Conservation (phyloP, 2,113 vertebrate species). For the Prionailurus viverrinus region DNA sequence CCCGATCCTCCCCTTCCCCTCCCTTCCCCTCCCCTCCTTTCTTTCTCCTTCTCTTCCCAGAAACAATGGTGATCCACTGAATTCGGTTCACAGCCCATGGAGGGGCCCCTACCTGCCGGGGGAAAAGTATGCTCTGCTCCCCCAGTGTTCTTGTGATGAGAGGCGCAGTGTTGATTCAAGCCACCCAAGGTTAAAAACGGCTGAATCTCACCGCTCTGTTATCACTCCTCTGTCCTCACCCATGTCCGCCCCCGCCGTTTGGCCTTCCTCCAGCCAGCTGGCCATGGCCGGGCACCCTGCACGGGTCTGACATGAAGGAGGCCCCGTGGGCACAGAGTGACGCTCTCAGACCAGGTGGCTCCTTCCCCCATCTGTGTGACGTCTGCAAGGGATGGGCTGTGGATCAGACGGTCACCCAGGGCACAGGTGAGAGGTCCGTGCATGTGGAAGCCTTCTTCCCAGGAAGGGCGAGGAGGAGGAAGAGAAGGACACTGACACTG, state of each 20-base stretch:
- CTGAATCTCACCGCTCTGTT: accelerated
- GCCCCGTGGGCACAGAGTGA: neutral
- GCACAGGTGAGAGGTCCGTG: neutral
- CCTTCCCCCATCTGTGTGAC: accelerated
- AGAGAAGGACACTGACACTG: neutral
- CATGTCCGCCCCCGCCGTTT: accelerated
- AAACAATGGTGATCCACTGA: neutral
- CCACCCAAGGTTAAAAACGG: neutral
- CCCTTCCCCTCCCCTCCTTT: neutral
- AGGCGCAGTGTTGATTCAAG: too few species aligned
- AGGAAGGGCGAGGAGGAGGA: neutral
- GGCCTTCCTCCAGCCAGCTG: neutral
- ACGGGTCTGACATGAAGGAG: too few species aligned
- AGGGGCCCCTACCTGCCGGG: neutral
- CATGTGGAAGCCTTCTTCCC: neutral
- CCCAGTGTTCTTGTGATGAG: too few species aligned
- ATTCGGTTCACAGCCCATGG: accelerated
- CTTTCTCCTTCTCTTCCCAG: neutral
- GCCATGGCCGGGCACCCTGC: neutral
- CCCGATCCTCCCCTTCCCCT: accelerated
- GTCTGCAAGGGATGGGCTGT: neutral
- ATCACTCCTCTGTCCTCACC: neutral
- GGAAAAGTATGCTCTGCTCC: too few species aligned
- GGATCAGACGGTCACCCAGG: neutral
- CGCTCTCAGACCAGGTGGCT: neutral